These are phyloP conservation scores for Geotrupes spiniger DNA, from an alignment of 2,888 invertebrate species.

Conservation along the genomic window DNA sequence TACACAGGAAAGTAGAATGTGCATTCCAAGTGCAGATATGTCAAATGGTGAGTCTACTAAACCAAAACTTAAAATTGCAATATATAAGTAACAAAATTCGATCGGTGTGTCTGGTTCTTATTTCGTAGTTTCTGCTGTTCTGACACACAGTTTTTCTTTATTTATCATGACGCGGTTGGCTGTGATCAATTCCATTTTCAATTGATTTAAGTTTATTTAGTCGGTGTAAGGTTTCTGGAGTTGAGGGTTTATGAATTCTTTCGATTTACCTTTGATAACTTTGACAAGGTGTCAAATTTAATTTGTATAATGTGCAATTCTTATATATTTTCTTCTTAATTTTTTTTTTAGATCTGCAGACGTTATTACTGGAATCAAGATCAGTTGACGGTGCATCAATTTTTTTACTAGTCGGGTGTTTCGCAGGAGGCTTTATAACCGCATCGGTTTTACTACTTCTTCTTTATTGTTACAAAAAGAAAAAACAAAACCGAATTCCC, in stretches of 20 bases:
- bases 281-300: too few relatives aligned
- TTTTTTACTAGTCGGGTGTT: conserved; percentile 24
- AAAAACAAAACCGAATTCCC: conserved; percentile 59
- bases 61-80: too few relatives aligned
- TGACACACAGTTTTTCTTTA: too few relatives aligned
- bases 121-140: too few relatives aligned
- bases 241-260: too few relatives aligned
- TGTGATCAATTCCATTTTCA: too few relatives aligned
- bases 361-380: conserved; percentile 32
- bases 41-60: conserved; percentile 14
- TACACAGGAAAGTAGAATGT: conserved; percentile 65
- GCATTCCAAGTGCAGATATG: conserved; percentile 39
- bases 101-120: too few relatives aligned
- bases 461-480: conserved; percentile 46
- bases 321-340: conserved; percentile 3
- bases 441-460: conserved; percentile 36
- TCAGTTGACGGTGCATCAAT: conserved; percentile 15
- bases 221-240: too few relatives aligned
- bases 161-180: too few relatives aligned
- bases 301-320: too few relatives aligned
- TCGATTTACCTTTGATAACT: too few relatives aligned
- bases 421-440: conserved; percentile 30
- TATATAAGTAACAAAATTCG: neutral
- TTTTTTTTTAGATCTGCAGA: conserved; percentile 32
- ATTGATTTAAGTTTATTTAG: too few relatives aligned